phyloP scores from a whole-genome alignment of 2,113 vertebrate genomes.

The Oncorhynchus mykiss region DNA sequence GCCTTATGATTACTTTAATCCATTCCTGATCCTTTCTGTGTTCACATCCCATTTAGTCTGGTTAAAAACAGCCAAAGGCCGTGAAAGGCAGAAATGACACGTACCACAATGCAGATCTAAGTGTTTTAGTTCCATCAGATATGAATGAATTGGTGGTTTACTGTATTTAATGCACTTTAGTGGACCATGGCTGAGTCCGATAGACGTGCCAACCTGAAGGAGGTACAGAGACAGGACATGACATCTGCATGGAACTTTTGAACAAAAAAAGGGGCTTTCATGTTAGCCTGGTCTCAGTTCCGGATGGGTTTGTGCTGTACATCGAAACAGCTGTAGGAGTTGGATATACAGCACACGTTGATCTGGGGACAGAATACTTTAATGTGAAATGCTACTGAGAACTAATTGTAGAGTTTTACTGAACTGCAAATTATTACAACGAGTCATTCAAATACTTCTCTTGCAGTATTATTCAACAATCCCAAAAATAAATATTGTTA shows the following conservation, averaged over 20 bases:
- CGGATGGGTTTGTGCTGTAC: too few species aligned
- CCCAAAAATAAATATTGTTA: slow-evolving; percentile 17
- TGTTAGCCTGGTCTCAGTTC: too few species aligned
- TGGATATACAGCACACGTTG: too few species aligned
- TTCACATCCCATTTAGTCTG: slow-evolving; percentile 27
- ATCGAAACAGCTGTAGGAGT: too few species aligned
- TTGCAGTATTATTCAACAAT: slow-evolving; percentile 22
- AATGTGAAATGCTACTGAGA: slow-evolving; percentile 11
- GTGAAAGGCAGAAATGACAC: slow-evolving; percentile 21
- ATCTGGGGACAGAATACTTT: neutral
- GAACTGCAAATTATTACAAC: slow-evolving; percentile 5
- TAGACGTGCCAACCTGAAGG: slow-evolving; percentile 37
- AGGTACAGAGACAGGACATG: neutral
- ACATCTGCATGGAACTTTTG: slow-evolving; percentile 26
- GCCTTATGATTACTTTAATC: slow-evolving; percentile 66
- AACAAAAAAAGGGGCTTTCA: slow-evolving; percentile 20
- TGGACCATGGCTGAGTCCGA: neutral
- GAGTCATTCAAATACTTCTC: slow-evolving; percentile 31
- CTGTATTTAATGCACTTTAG: slow-evolving; percentile 16
- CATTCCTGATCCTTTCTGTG: slow-evolving; percentile 51
- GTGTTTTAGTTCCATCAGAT: slow-evolving; percentile 11
- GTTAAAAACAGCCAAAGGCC: slow-evolving; percentile 6
- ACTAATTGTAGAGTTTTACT: slow-evolving; percentile 14
- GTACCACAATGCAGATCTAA: slow-evolving; percentile 22
- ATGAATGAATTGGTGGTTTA: neutral